Evolutionary conservation across 2,888 invertebrate species (phyloP), one percentile per base, ranked within the genome.

Genomic region (Leptinotarsa haldemani): DNA sequence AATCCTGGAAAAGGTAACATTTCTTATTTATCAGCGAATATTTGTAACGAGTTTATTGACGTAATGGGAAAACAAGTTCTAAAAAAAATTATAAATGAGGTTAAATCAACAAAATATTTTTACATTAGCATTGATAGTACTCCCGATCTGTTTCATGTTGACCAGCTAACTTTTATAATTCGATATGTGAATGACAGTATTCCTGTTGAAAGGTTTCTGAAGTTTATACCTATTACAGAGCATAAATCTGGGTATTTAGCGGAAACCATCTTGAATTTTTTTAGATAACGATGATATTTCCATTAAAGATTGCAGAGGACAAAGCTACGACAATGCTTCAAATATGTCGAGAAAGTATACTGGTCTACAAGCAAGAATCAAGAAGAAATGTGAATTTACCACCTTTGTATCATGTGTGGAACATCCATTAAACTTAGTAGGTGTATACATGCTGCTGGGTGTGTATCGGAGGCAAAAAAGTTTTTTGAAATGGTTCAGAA

Each of bases 261-360:
- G 12, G 68, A 71, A 46, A 77, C 71, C 70, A 65, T 73, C 48
- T 72, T 77, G 30, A 70, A 63, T 61, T 71, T 77, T 77, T 72
- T 73, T 76, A 67, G 76, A 78, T 25, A 74, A 48, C 53, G 69
- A 71, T 77, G 78, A 78, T 79, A 79, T 83, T 67, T 65, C 77
- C 61, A 80, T 83, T 69, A 65, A 74, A 77, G 0, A 7, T 30
- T 30, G 7, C 30, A 30, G 30, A 30, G 5, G 7, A 30, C 7
- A 30, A 30, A 30, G 77, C 56, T 83, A 83, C 74, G 83, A 83
- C 78, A 84, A 83, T 80, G 82, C 84, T 15, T 75, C 79, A 52
- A 82, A 83, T 77, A 84, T 84, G 83, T 75, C 81, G 15, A 83
- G 83, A 20, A 75, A 71, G 22, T 83, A 84, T 69, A 70, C 74